Percentiles rank a stretch among this genome's conserved stretches.
These are phyloP conservation scores for Papilio dardanus DNA, from an alignment of 1,140 invertebrate species.

Conservation along the genomic window DNA sequence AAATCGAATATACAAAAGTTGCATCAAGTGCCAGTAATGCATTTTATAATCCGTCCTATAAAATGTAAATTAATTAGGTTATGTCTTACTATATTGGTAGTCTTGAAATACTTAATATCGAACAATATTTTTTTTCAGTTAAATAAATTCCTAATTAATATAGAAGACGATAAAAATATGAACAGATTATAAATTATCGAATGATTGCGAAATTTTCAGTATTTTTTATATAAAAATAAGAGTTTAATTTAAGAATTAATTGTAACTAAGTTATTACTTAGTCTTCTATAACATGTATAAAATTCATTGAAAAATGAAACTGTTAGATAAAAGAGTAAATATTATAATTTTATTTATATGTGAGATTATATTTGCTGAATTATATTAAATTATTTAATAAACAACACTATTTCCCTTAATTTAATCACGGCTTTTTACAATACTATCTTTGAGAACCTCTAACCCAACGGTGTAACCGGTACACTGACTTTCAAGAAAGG, in stretches of 20 bases:
- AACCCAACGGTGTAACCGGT: too few relatives aligned
- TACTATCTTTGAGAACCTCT: neutral
- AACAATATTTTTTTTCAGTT: neutral
- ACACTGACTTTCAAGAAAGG: too few relatives aligned
- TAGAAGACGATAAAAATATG: neutral
- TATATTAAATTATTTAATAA: neutral
- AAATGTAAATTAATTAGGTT: constrained; percentile 37
- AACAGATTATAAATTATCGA: neutral
- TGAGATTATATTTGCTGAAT: neutral
- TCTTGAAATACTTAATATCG: neutral
- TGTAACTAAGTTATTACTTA: neutral
- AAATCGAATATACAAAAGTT: neutral
- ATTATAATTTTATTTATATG: neutral
- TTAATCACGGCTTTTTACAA: neutral
- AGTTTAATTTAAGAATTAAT: neutral
- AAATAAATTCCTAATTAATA: neutral
- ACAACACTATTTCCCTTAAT: neutral
- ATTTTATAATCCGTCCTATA: constrained; percentile 40
- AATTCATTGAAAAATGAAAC: neutral
- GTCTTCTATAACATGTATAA: neutral
- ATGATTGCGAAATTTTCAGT: neutral
- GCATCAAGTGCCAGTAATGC: constrained; percentile 22
- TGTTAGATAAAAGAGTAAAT: neutral
- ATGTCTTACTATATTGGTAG: constrained; percentile 21
- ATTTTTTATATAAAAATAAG: neutral